phyloP scores from a whole-genome alignment of 2,797 vertebrate species.

The Cossypha dichroa region DNA sequence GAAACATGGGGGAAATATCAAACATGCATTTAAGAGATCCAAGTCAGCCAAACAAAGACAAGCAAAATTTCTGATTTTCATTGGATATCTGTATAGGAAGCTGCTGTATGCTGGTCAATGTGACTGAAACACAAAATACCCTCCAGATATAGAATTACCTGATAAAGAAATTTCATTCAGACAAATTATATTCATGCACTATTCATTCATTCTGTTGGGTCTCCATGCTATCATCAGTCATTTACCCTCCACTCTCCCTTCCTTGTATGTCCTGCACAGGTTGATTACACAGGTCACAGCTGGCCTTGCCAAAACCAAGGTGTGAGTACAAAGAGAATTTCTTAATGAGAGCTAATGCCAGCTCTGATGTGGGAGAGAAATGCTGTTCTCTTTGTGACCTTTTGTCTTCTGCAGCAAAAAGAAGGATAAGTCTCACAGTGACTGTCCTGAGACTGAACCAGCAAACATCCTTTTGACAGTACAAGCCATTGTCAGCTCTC shows the following conservation, averaged over 20 bases:
- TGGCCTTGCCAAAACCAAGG: background rate
- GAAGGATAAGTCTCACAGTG: background rate
- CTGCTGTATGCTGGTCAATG: background rate
- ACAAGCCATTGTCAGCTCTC: slow-evolving; percentile 56
- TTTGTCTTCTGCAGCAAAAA: background rate
- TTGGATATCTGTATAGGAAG: background rate
- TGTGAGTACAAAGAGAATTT: background rate
- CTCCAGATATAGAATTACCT: background rate
- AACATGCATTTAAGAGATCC: background rate
- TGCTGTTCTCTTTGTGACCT: slow-evolving; percentile 10
- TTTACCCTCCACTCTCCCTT: background rate
- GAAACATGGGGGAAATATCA: fast-evolving
- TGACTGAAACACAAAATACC: background rate
- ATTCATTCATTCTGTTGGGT: background rate
- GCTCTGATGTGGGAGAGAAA: background rate
- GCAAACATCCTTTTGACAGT: slow-evolving; percentile 35
- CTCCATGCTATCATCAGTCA: background rate
- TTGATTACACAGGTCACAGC: background rate
- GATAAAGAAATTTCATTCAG: background rate
- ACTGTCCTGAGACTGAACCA: background rate
- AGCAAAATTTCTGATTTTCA: background rate
- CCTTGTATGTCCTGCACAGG: background rate
- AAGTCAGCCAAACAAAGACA: background rate
- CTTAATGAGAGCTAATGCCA: background rate
- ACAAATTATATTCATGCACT: background rate